phyloP scores from a whole-genome alignment of 2,113 vertebrate genomes.

The Oreotrochilus melanogaster region DNA sequence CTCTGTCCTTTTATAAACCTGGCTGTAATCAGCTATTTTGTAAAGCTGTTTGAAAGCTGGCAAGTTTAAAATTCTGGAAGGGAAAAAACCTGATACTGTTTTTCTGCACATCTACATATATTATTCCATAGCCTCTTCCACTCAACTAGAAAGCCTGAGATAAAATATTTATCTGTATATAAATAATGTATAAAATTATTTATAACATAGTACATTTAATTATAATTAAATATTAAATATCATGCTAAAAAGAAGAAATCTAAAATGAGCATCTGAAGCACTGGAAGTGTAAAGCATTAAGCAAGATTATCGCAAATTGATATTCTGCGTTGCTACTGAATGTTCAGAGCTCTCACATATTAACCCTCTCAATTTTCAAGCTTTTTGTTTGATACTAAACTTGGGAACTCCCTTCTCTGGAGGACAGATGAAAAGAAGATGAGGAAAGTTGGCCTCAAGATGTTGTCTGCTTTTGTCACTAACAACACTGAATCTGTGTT shows the following conservation, averaged over 20 bases:
- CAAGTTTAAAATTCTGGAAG: neutral
- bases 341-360: neutral
- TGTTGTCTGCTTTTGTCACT: neutral
- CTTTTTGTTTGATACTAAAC: neutral
- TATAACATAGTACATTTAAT: neutral
- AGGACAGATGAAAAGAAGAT: neutral
- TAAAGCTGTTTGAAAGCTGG: neutral
- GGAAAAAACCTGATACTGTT: neutral
- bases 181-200: neutral
- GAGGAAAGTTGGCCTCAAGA: neutral
- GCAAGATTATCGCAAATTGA: neutral
- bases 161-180: neutral
- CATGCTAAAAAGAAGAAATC: neutral
- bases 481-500: neutral
- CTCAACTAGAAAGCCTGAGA: neutral
- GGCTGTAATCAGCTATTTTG: neutral
- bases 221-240: constrained; percentile 29
- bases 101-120: neutral
- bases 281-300: neutral
- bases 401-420: neutral
- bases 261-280: neutral
- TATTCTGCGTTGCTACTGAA: neutral
- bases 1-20: neutral
- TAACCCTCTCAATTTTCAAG: neutral
- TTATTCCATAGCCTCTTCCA: neutral